A percentile compares a stretch with the other conserved stretches of the same genome.
Conservation (phyloP, 2,113 vertebrate genomes). For the Eudyptes chrysolophus region DNA sequence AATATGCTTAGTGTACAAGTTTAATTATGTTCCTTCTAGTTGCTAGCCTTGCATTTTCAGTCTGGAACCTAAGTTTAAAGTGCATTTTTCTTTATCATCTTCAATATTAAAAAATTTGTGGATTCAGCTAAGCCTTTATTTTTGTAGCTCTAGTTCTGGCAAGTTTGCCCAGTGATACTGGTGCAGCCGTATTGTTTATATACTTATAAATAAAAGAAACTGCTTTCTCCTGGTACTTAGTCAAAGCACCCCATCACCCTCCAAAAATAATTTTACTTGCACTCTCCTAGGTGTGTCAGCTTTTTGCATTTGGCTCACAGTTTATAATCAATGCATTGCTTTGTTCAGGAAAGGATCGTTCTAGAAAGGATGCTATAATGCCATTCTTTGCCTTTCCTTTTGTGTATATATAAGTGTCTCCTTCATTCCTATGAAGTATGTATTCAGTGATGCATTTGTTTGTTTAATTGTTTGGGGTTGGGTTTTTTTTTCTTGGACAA, state of each 20-base stretch:
- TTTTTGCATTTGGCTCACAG: not conserved
- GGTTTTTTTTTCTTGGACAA: not conserved
- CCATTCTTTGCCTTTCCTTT: not conserved
- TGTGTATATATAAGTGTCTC: not conserved
- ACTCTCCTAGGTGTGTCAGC: not conserved
- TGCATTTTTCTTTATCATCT: not conserved
- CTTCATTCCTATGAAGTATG: not conserved
- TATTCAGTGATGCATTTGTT: not conserved
- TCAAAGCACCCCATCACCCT: not conserved
- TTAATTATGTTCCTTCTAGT: slow-evolving; percentile 11
- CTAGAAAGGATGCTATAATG: not conserved
- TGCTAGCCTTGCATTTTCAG: slow-evolving; percentile 33
- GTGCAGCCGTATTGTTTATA: not conserved
- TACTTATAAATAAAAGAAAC: not conserved
- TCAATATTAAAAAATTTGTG: not conserved
- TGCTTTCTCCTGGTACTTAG: not conserved
- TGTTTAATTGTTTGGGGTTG: not conserved
- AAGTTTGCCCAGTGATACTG: not conserved
- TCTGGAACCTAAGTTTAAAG: not conserved
- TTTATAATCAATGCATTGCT: not conserved
- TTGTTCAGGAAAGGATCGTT: not conserved
- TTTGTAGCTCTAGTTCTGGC: not conserved
- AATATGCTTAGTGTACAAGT: not conserved
- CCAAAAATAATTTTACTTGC: not conserved
- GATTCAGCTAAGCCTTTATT: not conserved